A percentile compares a stretch with the other conserved stretches of the same genome.
phyloP scores from a whole-genome alignment of 1,140 invertebrate genomes.

The Eubasilissa regina region DNA sequence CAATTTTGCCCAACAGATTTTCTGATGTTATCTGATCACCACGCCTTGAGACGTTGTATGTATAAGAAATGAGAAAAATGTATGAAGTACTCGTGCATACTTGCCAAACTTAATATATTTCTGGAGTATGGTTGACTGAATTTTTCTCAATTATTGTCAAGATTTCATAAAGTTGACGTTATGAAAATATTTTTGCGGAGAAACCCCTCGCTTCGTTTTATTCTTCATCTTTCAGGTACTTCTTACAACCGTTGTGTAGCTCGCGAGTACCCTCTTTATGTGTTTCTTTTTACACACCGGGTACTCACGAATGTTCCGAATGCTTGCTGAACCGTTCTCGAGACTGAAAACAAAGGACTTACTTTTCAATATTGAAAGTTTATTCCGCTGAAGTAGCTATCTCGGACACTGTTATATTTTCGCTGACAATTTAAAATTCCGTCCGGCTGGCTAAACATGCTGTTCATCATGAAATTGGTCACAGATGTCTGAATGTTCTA shows the following conservation, averaged over 20 bases:
- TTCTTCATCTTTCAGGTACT: not conserved
- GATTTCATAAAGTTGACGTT: not conserved
- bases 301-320: conserved; percentile 4
- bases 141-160: not conserved
- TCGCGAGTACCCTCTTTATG: not conserved
- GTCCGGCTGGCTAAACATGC: not conserved
- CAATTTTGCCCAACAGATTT: too few species aligned
- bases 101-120: too few species aligned
- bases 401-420: conserved; percentile 21
- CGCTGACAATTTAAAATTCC: conserved; percentile 19
- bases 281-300: not conserved
- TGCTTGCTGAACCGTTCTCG: conserved; percentile 26
- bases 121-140: not conserved
- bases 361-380: conserved; percentile 37
- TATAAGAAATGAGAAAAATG: too few species aligned
- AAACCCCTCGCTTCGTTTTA: not conserved
- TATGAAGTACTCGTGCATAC: too few species aligned
- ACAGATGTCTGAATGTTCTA: not conserved
- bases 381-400: conserved; percentile 33
- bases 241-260: not conserved
- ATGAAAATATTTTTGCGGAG: not conserved
- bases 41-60: too few species aligned
- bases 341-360: conserved; percentile 32
- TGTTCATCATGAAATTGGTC: not conserved
- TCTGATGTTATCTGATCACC: too few species aligned